Percentiles rank a stretch among this genome's conserved stretches.
These are phyloP conservation scores for Siniperca scherzeri DNA, from an alignment of 2,797 vertebrate genomes.

Conservation along the genomic window DNA sequence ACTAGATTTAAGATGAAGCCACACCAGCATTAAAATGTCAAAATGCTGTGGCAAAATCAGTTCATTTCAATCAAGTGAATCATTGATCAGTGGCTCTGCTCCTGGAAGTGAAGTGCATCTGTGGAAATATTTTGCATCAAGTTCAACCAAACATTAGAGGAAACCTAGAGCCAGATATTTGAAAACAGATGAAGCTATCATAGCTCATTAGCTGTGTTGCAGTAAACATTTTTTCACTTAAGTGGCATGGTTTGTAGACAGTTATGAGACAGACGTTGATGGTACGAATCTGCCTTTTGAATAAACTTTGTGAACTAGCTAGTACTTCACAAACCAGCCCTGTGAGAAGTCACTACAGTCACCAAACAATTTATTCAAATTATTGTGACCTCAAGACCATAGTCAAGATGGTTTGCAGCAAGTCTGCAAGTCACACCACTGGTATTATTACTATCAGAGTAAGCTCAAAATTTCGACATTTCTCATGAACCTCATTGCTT, in stretches of 20 bases:
- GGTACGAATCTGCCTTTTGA: not conserved
- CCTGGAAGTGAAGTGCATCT: not conserved
- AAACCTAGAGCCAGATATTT: too few relatives aligned
- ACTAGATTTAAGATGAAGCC: not conserved
- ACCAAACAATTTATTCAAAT: too few relatives aligned
- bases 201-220: not conserved
- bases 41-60: not conserved
- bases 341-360: too few relatives aligned
- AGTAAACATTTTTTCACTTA: too few relatives aligned
- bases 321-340: too few relatives aligned
- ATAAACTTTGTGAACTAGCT: not conserved
- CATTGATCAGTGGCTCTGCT: not conserved
- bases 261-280: not conserved
- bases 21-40: not conserved
- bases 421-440: not conserved
- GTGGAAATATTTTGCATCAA: too few relatives aligned
- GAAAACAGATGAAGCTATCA: not conserved
- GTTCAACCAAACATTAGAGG: too few relatives aligned
- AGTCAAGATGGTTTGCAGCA: too few relatives aligned
- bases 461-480: not conserved
- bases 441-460: not conserved
- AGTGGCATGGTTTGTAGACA: too few relatives aligned
- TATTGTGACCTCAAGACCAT: too few relatives aligned
- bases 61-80: not conserved
- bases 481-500: conserved; percentile 1